phyloP scores from a whole-genome alignment of 2,113 vertebrate genomes.

The Sturnira hondurensis region DNA sequence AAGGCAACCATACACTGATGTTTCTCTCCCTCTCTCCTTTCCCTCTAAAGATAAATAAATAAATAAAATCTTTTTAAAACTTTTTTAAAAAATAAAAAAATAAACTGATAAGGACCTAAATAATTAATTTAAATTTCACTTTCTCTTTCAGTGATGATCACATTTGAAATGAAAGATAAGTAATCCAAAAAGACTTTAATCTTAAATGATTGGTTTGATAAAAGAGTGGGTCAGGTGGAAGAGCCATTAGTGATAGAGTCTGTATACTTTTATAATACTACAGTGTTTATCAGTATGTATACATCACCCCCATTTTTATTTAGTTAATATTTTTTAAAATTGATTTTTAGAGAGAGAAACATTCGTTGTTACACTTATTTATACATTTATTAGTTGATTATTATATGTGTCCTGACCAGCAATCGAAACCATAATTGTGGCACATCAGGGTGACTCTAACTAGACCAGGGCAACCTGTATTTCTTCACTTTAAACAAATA shows the following conservation, averaged over 20 bases:
- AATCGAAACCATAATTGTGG: too few species aligned
- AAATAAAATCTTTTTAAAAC: too few species aligned
- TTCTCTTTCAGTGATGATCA: not conserved
- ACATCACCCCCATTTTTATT: not conserved
- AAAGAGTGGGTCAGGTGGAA: not conserved
- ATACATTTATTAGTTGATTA: too few species aligned
- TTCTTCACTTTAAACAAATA: not conserved
- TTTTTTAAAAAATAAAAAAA: too few species aligned
- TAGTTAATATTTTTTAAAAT: not conserved
- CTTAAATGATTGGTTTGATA: not conserved
- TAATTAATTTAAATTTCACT: not conserved
- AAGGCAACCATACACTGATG: too few species aligned
- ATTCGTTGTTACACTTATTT: too few species aligned
- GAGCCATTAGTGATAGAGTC: not conserved
- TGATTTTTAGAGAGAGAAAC: too few species aligned
- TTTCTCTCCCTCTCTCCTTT: too few species aligned
- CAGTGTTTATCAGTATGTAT: not conserved
- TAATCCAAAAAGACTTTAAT: not conserved
- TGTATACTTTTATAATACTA: not conserved
- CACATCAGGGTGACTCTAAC: too few species aligned
- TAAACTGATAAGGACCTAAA: not conserved
- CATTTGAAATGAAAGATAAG: not conserved
- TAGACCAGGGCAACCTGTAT: not conserved
- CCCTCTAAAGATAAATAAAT: too few species aligned
- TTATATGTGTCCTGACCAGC: too few species aligned